These are phyloP conservation scores for Amyelois transitella DNA, from an alignment of 1,140 invertebrate genomes.

Conservation along the genomic window DNA sequence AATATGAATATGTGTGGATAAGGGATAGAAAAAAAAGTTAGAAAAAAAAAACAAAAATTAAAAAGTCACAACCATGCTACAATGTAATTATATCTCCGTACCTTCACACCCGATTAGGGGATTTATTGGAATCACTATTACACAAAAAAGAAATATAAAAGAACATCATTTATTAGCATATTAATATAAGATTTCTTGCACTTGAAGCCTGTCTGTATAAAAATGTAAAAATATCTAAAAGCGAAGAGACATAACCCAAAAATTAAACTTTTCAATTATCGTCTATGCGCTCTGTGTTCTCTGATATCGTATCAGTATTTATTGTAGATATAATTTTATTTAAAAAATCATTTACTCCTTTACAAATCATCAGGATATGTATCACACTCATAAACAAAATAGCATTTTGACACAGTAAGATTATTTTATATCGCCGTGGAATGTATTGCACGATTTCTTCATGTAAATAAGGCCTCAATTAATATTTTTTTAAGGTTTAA, in stretches of 20 bases:
- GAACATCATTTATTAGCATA: conserved; percentile 51
- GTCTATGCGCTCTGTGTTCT: background rate
- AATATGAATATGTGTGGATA: conserved; percentile 51
- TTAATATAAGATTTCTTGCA: conserved; percentile 42
- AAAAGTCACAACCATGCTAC: conserved; percentile 41
- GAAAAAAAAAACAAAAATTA: conserved; percentile 18
- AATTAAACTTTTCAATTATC: background rate
- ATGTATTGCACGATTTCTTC: background rate
- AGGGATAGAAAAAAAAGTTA: conserved; percentile 19
- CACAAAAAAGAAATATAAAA: conserved; percentile 24
- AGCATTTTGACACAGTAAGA: too few species aligned
- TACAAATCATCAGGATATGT: conserved; percentile 27
- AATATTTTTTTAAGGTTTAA: too few species aligned
- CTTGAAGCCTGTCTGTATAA: conserved; percentile 24
- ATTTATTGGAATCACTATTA: conserved; percentile 5
- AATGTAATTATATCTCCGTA: conserved; percentile 36
- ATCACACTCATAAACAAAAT: conserved; percentile 4
- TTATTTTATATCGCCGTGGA: background rate
- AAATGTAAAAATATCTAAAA: conserved; percentile 32
- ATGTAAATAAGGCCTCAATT: background rate
- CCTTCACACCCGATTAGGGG: conserved; percentile 25
- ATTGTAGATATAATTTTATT: too few species aligned
- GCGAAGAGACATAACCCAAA: conserved; percentile 4
- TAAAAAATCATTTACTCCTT: conserved; percentile 22
- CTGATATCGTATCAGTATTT: conserved; percentile 24